Conservation (phyloP, 2,113 vertebrate genomes). For the Trinectes maculatus region DNA sequence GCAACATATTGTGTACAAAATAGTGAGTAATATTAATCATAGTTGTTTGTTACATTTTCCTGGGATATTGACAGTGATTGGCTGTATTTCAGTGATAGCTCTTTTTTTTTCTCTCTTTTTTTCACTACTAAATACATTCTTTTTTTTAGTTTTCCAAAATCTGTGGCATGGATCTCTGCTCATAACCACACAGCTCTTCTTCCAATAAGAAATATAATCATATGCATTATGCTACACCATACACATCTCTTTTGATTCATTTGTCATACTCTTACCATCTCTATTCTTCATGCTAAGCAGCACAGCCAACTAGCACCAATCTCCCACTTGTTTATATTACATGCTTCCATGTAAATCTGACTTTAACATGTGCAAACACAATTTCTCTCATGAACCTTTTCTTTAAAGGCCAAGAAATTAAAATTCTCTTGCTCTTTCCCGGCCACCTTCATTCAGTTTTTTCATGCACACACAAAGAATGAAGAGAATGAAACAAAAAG, state of each 20-base stretch:
- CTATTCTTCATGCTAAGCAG: not conserved
- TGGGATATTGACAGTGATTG: too few relatives aligned
- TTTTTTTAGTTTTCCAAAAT: too few relatives aligned
- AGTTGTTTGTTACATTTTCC: too few relatives aligned
- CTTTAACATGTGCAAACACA: not conserved
- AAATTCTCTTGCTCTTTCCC: not conserved
- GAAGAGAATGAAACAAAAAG: not conserved
- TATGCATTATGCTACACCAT: not conserved
- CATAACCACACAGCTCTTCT: constrained; percentile 6
- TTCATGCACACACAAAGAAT: not conserved
- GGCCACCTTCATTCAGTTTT: not conserved
- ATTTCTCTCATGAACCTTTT: not conserved
- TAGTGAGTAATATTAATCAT: not conserved
- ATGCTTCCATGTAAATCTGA: constrained; percentile 3
- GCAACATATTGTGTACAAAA: not conserved
- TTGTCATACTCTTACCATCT: not conserved
- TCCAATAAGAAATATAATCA: not conserved
- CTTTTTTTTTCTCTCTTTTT: too few relatives aligned
- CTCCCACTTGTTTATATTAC: not conserved
- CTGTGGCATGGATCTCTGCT: constrained; percentile 4
- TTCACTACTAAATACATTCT: too few relatives aligned
- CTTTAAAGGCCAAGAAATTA: not conserved
- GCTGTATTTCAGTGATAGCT: too few relatives aligned
- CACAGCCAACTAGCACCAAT: not conserved
- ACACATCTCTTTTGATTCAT: not conserved